phyloP scores from a whole-genome alignment of 30 jellyfish, hydroid and myxozoan species.

The Cassiopea xamachana region DNA sequence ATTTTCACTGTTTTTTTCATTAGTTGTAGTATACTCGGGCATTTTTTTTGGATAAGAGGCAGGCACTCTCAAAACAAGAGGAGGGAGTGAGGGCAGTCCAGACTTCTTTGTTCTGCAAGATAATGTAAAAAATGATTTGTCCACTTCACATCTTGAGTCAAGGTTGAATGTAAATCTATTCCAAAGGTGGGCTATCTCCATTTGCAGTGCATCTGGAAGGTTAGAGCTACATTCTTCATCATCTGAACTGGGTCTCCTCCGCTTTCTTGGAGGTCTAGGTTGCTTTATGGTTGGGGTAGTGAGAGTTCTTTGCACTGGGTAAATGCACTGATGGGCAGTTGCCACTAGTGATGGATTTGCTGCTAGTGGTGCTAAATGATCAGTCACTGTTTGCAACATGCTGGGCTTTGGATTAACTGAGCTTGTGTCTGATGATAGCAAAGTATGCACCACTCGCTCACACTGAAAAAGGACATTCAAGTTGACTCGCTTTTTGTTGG shows the following conservation, averaged over 20 bases:
- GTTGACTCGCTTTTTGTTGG: conserved; percentile 58
- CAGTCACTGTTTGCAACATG: conserved; percentile 62
- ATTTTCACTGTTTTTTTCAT: conserved; percentile 16
- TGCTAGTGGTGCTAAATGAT: conserved; percentile 59
- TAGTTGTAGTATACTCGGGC: conserved; percentile 45
- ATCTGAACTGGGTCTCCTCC: conserved; percentile 28
- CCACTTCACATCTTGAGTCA: conserved; percentile 26
- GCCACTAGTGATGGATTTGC: conserved; percentile 43
- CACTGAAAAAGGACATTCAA: conserved; percentile 38
- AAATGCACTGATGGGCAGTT: conserved; percentile 66
- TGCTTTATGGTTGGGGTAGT: conserved; percentile 64
- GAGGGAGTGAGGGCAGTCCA: conserved; percentile 50
- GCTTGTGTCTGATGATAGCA: conserved; percentile 44
- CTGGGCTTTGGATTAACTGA: conserved; percentile 43
- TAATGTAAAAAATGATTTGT: conserved; percentile 32
- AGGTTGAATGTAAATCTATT: conserved; percentile 51
- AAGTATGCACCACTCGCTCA: conserved; percentile 57
- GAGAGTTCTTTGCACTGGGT: conserved; percentile 54
- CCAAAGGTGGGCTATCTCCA: conserved; percentile 82
- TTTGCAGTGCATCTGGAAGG: conserved; percentile 73
- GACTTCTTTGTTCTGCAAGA: conserved; percentile 56
- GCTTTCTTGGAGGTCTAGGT: conserved; percentile 72
- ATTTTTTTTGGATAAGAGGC: conserved; percentile 61
- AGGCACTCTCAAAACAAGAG: conserved; percentile 56
- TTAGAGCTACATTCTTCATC: conserved; percentile 39